These are phyloP conservation scores for Xylota segnis DNA, from an alignment of 2,888 invertebrate genomes.

Conservation along the genomic window DNA sequence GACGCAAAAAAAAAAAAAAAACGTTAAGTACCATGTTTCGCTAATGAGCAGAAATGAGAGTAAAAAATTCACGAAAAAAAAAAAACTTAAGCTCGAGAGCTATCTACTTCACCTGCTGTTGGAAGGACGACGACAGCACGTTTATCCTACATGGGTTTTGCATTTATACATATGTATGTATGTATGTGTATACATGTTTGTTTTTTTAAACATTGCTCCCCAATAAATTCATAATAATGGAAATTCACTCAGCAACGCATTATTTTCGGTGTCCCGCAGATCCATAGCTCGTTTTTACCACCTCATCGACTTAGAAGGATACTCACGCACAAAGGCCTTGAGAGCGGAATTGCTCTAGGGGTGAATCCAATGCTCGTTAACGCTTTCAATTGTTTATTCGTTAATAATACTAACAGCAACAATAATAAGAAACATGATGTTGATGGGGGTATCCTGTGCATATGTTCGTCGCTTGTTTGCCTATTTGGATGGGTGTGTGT, in stretches of 20 bases:
- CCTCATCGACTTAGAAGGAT: constrained; percentile 7
- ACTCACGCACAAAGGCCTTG: constrained; percentile 5
- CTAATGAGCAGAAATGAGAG: constrained; percentile 75
- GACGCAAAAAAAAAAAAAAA: constrained; percentile 37
- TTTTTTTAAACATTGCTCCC: constrained; percentile 49
- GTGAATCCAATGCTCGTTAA: constrained; percentile 45
- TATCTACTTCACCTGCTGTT: constrained; percentile 53
- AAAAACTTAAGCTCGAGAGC: constrained; percentile 21
- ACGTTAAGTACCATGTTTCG: constrained; percentile 72
- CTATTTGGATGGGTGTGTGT: constrained; percentile 7
- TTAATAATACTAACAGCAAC: constrained; percentile 46
- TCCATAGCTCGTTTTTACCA: background rate
- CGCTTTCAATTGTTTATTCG: constrained; percentile 50
- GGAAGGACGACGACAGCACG: constrained; percentile 53
- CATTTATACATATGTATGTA: constrained; percentile 7
- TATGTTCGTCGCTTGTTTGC: constrained; percentile 1
- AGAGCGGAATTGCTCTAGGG: constrained; percentile 51
- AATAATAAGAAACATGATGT: constrained; percentile 43
- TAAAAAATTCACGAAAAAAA: constrained; percentile 47
- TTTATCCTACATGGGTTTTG: constrained; percentile 63
- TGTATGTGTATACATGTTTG: background rate
- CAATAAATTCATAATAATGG: constrained; percentile 39
- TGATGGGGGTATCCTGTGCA: constrained; percentile 19
- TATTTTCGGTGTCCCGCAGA: constrained; percentile 21
- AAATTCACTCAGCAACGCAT: constrained; percentile 45